Evolutionary conservation across 2,888 invertebrate genomes (phyloP).

Genomic region (Tinea semifulvella): DNA sequence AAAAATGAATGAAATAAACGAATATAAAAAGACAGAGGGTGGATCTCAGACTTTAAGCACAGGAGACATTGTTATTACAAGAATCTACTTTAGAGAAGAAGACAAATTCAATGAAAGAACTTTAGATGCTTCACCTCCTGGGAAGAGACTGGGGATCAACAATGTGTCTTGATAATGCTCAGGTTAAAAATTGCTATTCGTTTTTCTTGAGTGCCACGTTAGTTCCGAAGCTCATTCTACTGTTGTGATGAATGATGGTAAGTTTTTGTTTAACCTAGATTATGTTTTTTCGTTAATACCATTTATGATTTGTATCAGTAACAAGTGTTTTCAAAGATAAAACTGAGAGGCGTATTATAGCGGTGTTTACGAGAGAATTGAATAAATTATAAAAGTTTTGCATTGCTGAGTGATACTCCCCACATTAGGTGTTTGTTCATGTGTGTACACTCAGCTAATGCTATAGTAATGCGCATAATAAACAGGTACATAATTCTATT

Average conservation of each 20-base stretch:
- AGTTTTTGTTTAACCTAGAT: conserved; percentile 2
- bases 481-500: conserved; percentile 45
- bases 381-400: conserved; percentile 53
- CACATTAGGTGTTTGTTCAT: conserved; percentile 56
- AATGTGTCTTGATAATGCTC: conserved; percentile 56
- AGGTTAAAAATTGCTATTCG: conserved; percentile 35
- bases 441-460: conserved; percentile 54
- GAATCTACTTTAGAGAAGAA: conserved; percentile 71
- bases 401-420: conserved; percentile 28
- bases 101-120: conserved; percentile 55
- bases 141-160: conserved; percentile 49
- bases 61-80: conserved; percentile 91
- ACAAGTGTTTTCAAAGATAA: conserved; percentile 7
- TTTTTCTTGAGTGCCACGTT: conserved; percentile 54
- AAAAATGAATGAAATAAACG: conserved; percentile 54
- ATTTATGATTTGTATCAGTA: conserved; percentile 5
- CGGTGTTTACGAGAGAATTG: conserved; percentile 45
- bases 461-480: conserved; percentile 54
- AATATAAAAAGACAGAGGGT: conserved; percentile 59
- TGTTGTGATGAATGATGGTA: conserved; percentile 38
- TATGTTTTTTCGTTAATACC: conserved; percentile 1
- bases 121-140: conserved; percentile 52
- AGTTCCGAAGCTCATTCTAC: conserved; percentile 39
- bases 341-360: conserved; percentile 26
- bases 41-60: conserved; percentile 89